Base-by-base conservation (phyloP, 2,113 vertebrate species). In the Picathartes gymnocephalus region DNA sequence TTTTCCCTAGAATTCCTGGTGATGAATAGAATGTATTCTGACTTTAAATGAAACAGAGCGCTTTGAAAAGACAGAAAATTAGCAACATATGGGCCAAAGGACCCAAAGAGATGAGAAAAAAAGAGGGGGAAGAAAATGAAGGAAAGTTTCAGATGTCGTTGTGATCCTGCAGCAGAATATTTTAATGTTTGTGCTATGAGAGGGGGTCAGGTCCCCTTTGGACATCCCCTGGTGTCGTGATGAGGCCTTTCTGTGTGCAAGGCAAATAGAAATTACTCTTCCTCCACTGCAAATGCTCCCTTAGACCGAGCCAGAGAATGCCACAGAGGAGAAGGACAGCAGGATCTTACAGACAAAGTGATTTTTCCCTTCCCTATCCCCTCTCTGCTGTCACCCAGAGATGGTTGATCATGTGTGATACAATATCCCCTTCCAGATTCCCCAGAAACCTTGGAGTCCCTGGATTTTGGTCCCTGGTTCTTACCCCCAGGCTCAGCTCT, bases 51-150 rank as follows among this genome's bases (percentile, higher is more conserved):
- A 97, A 96, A 95, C 25, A 57, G 94, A 96, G 93, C 62, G 90
- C 95, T 98, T 97, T 97, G 96, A 97, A 97, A 98, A 97, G 97
- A 96, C 89, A 96, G 95, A 96, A 98, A 98, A 98, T 98, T 95
- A 98, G 96, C 96, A 98, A 97, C 96, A 97, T 93, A 95, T 95
- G 97, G 96, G 70, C 96, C 73, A 93, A 95, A 94, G 93, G 92
- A 97, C 84, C 95, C 90, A 74, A 93, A 93, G 69, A 95, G 88
- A 97, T 90, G 96, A 94, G 88, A 94, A 96, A 92, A 95, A 86
- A 90, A 73, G 81, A 79, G 65, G n/a, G 80, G 73, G 81, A 78
- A 89, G 90, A 95, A 91, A 94, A 92, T 39, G 37, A 87, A 91
- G 81, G 95, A 72, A 90, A 94, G 92, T 97, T 94, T 97, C 94